Base-by-base conservation (phyloP, 2,797 vertebrate genomes). In the Syngnathus rostellatus region DNA sequence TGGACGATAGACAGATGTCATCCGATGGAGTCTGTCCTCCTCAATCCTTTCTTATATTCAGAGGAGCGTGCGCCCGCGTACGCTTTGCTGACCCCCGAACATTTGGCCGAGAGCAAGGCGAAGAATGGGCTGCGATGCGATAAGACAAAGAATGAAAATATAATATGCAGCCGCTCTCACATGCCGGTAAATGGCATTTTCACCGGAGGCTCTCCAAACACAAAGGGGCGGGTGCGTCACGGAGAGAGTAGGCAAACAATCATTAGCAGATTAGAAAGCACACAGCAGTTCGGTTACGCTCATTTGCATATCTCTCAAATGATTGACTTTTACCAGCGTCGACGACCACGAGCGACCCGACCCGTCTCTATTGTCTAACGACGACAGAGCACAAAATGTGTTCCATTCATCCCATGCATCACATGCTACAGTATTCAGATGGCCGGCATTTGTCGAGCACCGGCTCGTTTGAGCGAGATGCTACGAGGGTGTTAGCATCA, bases 1-100 rank as follows among this genome's bases (percentile, higher is more conserved):
- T 75, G 86, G 72, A 74, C 76, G 69, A 77, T 71, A 73, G 85
- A 87, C 88, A 88, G 86, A 81, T 86, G 79, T 71, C 69, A 80
- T 78, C 71, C 84, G 86, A 88, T 81, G 74, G 75, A 8, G 82
- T 70, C 78, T 72, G 69, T 62, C 71, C 79, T 72, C 73, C 77
- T 80, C 81, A 82, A 76, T 31, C 31, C 31, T 31, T 31, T 31
- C 31, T 31, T 31, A 31, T 31, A 31, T 31, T 31, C 31, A 31
- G 76, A 85, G 81, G 81, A 82, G 83, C 73, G 40, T 64, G 67
- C 66, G n/a, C 7, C 1, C 40, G 63, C 7, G 2, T 64, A 31
- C 8, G 40, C 60, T 43, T 8, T 5, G 40, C 60, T 43, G 12
- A n/a, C 43, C 60, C 40, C 40, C 14, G 40, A 62, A 62, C n/a